Evolutionary conservation across 2,888 invertebrate genomes (phyloP).

Genomic region (Apoderus coryli): DNA sequence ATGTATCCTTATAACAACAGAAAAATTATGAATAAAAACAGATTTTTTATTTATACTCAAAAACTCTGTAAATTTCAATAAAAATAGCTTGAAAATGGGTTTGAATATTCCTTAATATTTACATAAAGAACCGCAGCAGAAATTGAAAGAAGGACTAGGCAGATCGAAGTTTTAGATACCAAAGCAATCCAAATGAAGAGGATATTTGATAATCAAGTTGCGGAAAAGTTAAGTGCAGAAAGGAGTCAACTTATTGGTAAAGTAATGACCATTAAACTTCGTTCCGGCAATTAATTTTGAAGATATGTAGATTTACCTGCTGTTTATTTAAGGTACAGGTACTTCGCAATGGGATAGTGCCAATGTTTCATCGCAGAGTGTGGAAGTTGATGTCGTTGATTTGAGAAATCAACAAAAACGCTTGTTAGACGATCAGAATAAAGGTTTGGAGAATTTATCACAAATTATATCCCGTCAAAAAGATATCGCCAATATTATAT

Average conservation of each 20-base stretch:
- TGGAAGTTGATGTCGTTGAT: slow-evolving; percentile 12
- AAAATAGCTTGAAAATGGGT: too few species aligned
- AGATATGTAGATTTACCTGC: too few species aligned
- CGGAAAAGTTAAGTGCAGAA: slow-evolving; percentile 23
- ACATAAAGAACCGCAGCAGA: slow-evolving; percentile 42
- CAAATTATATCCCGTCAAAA: slow-evolving; percentile 63
- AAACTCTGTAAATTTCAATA: too few species aligned
- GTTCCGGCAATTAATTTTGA: too few species aligned
- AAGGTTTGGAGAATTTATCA: slow-evolving; percentile 57
- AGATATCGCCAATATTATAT: slow-evolving; percentile 56
- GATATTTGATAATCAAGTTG: slow-evolving; percentile 33
- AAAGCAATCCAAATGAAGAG: slow-evolving; percentile 42
- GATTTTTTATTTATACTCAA: too few species aligned
- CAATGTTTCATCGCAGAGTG: slow-evolving; percentile 7
- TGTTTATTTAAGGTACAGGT: too few species aligned
- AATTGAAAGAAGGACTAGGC: slow-evolving; percentile 43
- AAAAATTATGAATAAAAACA: too few species aligned
- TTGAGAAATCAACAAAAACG: slow-evolving; percentile 37
- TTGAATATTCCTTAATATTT: slow-evolving; percentile 13
- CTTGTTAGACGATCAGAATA: slow-evolving; percentile 55
- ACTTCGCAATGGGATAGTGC: slow-evolving; percentile 5
- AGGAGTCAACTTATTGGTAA: slow-evolving; percentile 19
- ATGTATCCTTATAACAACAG: slow-evolving; percentile 34
- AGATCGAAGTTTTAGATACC: slow-evolving; percentile 45
- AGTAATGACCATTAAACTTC: too few species aligned